Conservation (phyloP, 1,140 invertebrate species). For the Aphelinus certus region DNA sequence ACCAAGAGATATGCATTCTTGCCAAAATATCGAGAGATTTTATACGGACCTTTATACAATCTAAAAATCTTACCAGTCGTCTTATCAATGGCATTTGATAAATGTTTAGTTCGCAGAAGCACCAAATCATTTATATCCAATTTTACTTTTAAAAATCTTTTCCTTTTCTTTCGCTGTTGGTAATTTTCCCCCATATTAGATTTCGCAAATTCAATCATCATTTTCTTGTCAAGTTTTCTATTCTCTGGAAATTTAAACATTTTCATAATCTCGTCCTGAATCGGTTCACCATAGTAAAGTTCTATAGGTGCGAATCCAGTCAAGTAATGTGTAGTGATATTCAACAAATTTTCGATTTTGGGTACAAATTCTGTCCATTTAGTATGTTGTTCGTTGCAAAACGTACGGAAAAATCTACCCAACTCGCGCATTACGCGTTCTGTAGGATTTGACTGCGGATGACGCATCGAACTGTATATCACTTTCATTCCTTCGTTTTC, state of each 20-base stretch:
- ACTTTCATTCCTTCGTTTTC: constrained; percentile 41
- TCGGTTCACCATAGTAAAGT: constrained; percentile 50
- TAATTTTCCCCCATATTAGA: too few relatives aligned
- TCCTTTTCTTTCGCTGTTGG: too few relatives aligned
- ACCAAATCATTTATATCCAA: too few relatives aligned
- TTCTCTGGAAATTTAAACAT: neutral
- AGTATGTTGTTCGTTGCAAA: constrained; percentile 43
- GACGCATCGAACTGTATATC: constrained; percentile 46
- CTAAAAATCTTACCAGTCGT: neutral
- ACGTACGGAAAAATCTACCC: constrained; percentile 47
- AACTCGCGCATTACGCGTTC: constrained; percentile 53
- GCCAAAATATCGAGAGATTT: too few relatives aligned
- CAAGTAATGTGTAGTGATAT: constrained; percentile 51
- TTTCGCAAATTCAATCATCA: neutral
- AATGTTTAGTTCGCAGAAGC: too few relatives aligned
- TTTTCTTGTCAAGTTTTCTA: neutral
- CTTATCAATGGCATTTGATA: too few relatives aligned
- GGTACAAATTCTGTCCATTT: constrained; percentile 39
- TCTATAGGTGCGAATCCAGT: constrained; percentile 54
- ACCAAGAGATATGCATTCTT: too few relatives aligned
- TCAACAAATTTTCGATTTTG: constrained; percentile 51
- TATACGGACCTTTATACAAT: too few relatives aligned
- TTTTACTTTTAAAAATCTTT: too few relatives aligned
- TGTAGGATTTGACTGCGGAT: constrained; percentile 49
- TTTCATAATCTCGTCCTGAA: constrained; percentile 36